Evolutionary conservation across 2,888 invertebrate species (phyloP).

Genomic region (Neoascia interrupta): DNA sequence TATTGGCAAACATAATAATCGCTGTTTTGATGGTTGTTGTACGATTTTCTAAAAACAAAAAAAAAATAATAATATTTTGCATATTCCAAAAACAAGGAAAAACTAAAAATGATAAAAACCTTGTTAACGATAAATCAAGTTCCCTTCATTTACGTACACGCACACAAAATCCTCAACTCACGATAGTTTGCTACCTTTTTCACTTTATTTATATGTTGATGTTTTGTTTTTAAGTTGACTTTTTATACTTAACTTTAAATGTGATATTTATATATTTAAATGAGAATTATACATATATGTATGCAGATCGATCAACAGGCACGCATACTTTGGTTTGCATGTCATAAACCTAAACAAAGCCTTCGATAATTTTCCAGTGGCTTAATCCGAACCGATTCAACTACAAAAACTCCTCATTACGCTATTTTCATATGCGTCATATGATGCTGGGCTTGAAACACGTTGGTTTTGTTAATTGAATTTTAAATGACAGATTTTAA

Average conservation of each 20-base stretch:
- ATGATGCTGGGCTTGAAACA: too few species aligned
- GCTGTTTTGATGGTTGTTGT: conserved; percentile 70
- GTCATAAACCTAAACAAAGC: neutral
- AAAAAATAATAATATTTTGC: conserved; percentile 48
- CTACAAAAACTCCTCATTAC: too few species aligned
- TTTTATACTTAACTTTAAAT: conserved; percentile 60
- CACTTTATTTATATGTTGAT: conserved; percentile 8
- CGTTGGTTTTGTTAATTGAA: too few species aligned
- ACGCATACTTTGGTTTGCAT: too few species aligned
- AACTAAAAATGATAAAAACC: conserved; percentile 34
- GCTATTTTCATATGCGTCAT: too few species aligned
- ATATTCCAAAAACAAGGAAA: conserved; percentile 50
- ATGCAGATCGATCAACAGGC: too few species aligned
- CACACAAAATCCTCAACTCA: conserved; percentile 51
- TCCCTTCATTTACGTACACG: conserved; percentile 63
- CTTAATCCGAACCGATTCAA: too few species aligned
- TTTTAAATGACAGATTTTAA: too few species aligned
- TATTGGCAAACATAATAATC: conserved; percentile 72
- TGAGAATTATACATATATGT: conserved; percentile 13
- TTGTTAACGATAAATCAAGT: conserved; percentile 27
- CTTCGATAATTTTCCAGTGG: neutral
- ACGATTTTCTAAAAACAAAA: conserved; percentile 61
- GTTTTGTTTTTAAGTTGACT: conserved; percentile 1
- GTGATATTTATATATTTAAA: conserved; percentile 61
- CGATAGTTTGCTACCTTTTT: conserved; percentile 39